Evolutionary conservation across 1,140 invertebrate genomes (phyloP).

Genomic region (Hycleus phaleratus): DNA sequence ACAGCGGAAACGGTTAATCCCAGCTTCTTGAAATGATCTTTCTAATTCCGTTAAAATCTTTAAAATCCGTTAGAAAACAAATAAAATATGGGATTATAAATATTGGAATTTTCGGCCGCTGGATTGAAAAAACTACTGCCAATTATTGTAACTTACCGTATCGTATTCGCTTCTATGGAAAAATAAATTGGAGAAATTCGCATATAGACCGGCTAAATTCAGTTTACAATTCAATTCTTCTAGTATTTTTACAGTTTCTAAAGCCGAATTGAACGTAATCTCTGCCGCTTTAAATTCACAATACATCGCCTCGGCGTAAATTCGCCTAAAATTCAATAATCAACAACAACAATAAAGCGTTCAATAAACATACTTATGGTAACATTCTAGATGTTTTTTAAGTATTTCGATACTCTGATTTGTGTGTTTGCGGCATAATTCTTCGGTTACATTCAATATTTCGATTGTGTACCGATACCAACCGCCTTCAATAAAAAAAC

Average conservation of each 20-base stretch:
- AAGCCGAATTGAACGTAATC: constrained; percentile 48
- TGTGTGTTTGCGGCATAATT: constrained; percentile 49
- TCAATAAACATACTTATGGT: constrained; percentile 52
- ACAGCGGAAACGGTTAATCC: too few species aligned
- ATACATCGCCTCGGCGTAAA: constrained; percentile 72
- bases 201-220: constrained; percentile 64
- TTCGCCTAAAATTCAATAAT: constrained; percentile 50
- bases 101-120: too few species aligned
- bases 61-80: too few species aligned
- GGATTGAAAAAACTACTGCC: too few species aligned
- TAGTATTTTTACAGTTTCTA: constrained; percentile 40
- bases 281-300: constrained; percentile 67
- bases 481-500: constrained; percentile 79
- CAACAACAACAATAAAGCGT: constrained; percentile 1
- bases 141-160: constrained; percentile 40
- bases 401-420: constrained; percentile 35
- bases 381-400: constrained; percentile 55
- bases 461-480: constrained; percentile 69
- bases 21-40: too few species aligned
- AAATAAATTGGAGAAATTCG: constrained; percentile 69
- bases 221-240: constrained; percentile 41
- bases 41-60: too few species aligned
- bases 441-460: constrained; percentile 56
- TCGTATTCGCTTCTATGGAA: constrained; percentile 78
- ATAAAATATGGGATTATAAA: too few species aligned